Conservation (phyloP, 1,140 invertebrate genomes). For the Papilio helenus region DNA sequence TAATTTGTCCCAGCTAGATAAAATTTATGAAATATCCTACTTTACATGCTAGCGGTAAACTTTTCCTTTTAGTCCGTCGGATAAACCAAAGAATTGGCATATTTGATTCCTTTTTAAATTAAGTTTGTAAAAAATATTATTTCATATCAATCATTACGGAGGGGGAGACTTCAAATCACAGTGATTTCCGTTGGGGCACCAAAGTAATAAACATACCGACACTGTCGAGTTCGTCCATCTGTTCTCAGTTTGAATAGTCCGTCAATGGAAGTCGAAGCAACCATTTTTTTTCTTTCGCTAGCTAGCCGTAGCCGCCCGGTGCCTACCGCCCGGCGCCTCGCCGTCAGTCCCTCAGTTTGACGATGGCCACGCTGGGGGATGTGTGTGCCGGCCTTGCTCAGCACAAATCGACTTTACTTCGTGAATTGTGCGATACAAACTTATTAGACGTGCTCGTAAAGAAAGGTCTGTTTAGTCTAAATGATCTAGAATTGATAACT, state of each 20-base stretch:
- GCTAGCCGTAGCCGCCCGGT: background rate
- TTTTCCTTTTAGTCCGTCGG: background rate
- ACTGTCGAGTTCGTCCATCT: constrained; percentile 59
- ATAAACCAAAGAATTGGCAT: background rate
- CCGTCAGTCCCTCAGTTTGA: constrained; percentile 61
- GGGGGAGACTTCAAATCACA: constrained; percentile 3
- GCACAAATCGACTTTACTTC: constrained; percentile 75
- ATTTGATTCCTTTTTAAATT: background rate
- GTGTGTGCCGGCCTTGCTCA: constrained; percentile 77
- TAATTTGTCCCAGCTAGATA: background rate
- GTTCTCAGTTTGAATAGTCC: constrained; percentile 70
- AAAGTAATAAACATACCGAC: constrained; percentile 30
- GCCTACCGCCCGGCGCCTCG: constrained; percentile 43
- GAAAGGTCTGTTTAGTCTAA: constrained; percentile 75
- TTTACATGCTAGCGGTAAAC: too few relatives aligned
- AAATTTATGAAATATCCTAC: background rate
- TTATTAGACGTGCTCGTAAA: constrained; percentile 79
- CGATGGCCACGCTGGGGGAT: constrained; percentile 73
- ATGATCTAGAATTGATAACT: constrained; percentile 77
- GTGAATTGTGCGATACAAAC: constrained; percentile 78
- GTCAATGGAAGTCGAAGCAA: constrained; percentile 54
- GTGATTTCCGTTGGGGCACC: constrained; percentile 8
- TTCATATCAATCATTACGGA: background rate
- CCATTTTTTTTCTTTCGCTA: constrained; percentile 57
- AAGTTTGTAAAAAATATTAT: background rate